These are phyloP conservation scores for Mimumesa dahlbomi DNA, from an alignment of 2,888 invertebrate genomes.

Conservation along the genomic window DNA sequence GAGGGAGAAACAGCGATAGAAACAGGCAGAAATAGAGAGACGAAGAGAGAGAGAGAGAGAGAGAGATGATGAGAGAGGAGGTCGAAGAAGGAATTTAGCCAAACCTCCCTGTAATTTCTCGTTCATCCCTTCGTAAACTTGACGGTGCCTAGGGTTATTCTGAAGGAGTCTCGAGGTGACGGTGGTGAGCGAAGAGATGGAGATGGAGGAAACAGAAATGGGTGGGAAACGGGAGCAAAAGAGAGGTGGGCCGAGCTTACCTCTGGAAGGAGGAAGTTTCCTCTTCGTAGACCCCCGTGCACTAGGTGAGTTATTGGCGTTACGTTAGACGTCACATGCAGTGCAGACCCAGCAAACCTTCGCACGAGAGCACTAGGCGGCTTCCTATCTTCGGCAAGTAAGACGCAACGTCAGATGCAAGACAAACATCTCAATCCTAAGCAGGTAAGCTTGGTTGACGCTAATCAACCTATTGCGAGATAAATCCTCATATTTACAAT, in stretches of 20 bases:
- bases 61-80: slow-evolving; percentile 10
- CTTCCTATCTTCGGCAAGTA: slow-evolving; percentile 59
- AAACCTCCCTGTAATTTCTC: slow-evolving; percentile 73
- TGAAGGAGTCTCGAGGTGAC: slow-evolving; percentile 58
- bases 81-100: slow-evolving; percentile 67
- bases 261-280: slow-evolving; percentile 47
- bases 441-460: slow-evolving; percentile 37
- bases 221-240: slow-evolving; percentile 18
- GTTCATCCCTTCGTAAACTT: slow-evolving; percentile 70
- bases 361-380: slow-evolving; percentile 50
- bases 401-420: slow-evolving; percentile 67
- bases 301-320: slow-evolving; percentile 73
- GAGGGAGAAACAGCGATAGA: background rate
- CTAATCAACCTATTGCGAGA: background rate
- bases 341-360: slow-evolving; percentile 56
- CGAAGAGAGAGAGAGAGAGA: slow-evolving; percentile 16
- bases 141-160: slow-evolving; percentile 65
- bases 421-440: slow-evolving; percentile 65
- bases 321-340: slow-evolving; percentile 74
- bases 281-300: slow-evolving; percentile 39
- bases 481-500: slow-evolving; percentile 8
- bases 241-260: slow-evolving; percentile 17
- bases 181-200: slow-evolving; percentile 22
- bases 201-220: slow-evolving; percentile 6
- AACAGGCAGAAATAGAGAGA: slow-evolving; percentile 7